phyloP scores from a whole-genome alignment of 2,888 invertebrate genomes.

The Nebria salina region DNA sequence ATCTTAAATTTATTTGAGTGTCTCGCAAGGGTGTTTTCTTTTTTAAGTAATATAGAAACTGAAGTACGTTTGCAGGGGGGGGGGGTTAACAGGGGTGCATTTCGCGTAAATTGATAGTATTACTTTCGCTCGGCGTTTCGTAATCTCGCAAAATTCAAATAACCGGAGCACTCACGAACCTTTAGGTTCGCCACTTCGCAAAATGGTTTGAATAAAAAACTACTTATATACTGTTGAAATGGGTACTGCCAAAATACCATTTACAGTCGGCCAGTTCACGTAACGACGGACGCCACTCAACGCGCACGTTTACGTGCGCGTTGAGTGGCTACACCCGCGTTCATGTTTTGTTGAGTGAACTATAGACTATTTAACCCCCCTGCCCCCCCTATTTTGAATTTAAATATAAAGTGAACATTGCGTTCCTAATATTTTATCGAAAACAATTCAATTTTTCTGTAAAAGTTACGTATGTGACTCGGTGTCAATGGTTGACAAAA shows the following conservation, averaged over 20 bases:
- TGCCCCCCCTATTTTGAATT: constrained; percentile 57
- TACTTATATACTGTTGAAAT: constrained; percentile 12
- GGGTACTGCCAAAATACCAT: not conserved
- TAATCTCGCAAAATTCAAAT: constrained; percentile 13
- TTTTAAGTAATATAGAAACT: no score
- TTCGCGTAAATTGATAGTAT: no score
- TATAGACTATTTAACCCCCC: constrained; percentile 62
- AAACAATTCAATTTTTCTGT: not conserved
- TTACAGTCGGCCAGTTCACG: not conserved
- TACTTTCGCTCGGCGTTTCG: no score
- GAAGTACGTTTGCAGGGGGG: no score
- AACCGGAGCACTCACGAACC: not conserved
- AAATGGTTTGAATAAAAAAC: constrained; percentile 8
- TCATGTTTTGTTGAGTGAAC: constrained; percentile 53
- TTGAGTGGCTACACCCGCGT: constrained; percentile 36
- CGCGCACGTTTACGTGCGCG: not conserved
- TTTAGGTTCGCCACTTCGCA: not conserved
- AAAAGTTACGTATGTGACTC: not conserved
- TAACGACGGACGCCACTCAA: not conserved
- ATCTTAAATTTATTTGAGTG: no score
- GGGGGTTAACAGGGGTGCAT: no score
- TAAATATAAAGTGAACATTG: constrained; percentile 62
- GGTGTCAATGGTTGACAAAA: constrained; percentile 40
- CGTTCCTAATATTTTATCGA: not conserved
- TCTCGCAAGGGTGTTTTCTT: no score